Evolutionary conservation across 2,888 invertebrate species (phyloP), one percentile per base, ranked within the genome.

Genomic region (Machimus rusticus): DNA sequence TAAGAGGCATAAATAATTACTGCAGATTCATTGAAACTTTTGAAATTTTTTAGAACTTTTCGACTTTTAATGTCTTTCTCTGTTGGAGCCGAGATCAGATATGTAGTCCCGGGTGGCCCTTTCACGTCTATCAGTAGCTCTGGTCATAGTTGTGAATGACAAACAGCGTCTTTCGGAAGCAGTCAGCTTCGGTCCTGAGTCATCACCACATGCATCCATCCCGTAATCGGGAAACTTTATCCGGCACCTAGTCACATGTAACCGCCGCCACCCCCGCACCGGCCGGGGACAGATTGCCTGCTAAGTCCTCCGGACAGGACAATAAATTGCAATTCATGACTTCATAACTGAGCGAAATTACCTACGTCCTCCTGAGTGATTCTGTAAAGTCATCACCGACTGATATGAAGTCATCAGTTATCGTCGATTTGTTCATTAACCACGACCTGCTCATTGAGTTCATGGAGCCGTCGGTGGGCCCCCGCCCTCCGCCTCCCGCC

Each of bases 351-450:
- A 66, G 43, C 86, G 34, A 86, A 86, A 86, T 86, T 86, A 57
- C 66, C 86, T 79, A 66, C 57, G 78, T 79, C 39, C 66, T 86
- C 37, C 76, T 55, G 43, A 43, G 57, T 78, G 39, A 78, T 86
- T 55, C 51, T 86, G 86, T 78, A 86, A 77, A 77, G 77, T 77
- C 77, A 77, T 84, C 87, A 87, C 39, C 34, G 74, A 78, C 28
- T 87, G 87, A 84, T 84, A 87, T 87, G 76, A 87, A 87, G 87
- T 85, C 87, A 87, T 87, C 87, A 87, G 87, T 87, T 87, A 87
- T 87, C 74, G 79, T 87, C 87, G 78, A 87, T 86, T 85, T 86
- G 85, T 84, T 87, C 86, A 81, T 86, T 86, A 87, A 86, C 86
- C 79, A 86, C 79, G 74, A 74, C 51, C 66, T 79, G 31, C 39